A percentile compares a stretch with the other conserved stretches of the same genome.
Evolutionary conservation across 1,140 invertebrate genomes (phyloP).

Genomic region (honey bee (Apis mellifera)): Amel_HAv3.1 CM009936.2:14504001-14504500

Average conservation of each 20-base stretch:
- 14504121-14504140: too few relatives aligned
- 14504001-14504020: constrained; percentile 87
- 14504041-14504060: constrained; percentile 89
- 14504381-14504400: too few relatives aligned
- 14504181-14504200: neutral
- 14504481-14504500: neutral
- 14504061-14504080: constrained; percentile 86
- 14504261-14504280: neutral
- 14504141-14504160: neutral
- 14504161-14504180: neutral
- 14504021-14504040: constrained; percentile 88
- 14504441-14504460: too few relatives aligned
- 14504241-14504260: neutral
- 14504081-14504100: constrained; percentile 76
- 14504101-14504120: neutral
- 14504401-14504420: neutral
- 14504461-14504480: neutral
- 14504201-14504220: neutral
- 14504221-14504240: neutral
- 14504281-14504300: neutral
- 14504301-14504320: neutral
- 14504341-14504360: neutral
- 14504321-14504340: neutral
- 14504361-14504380: neutral
- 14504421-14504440: neutral